Evolutionary conservation across 2,797 vertebrate genomes (phyloP).

Genomic region (Eulemur albifrons): DNA sequence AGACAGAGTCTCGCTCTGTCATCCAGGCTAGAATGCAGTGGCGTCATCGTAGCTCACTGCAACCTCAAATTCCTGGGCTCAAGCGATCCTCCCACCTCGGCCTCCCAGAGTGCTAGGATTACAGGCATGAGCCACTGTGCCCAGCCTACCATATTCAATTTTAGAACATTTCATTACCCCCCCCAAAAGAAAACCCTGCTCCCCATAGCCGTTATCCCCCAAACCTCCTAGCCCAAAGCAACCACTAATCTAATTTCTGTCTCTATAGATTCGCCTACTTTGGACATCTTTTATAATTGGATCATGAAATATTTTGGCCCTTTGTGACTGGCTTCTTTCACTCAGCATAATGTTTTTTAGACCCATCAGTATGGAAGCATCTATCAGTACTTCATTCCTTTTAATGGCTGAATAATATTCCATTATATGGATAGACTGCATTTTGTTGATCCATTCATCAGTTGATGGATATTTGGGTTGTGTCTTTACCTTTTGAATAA

Average conservation of each 20-base stretch:
- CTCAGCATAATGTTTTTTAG: background rate
- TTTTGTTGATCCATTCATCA: background rate
- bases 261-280: background rate
- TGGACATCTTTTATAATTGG: background rate
- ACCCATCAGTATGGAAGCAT: background rate
- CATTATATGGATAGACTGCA: background rate
- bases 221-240: background rate
- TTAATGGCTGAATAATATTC: background rate
- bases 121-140: too few species aligned
- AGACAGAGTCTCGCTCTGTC: too few species aligned
- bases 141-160: background rate
- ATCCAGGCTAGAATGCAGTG: too few species aligned
- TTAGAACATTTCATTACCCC: background rate
- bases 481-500: background rate
- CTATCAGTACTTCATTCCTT: background rate
- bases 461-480: background rate
- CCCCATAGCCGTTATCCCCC: background rate
- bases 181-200: background rate
- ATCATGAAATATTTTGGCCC: background rate
- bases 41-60: too few species aligned
- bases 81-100: too few species aligned
- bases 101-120: too few species aligned
- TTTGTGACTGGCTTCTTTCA: background rate
- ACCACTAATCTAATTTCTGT: background rate
- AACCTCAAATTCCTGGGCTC: too few species aligned